A percentile compares a stretch with the other conserved stretches of the same genome.
Conservation (phyloP, 2,797 vertebrate species). For the Zalophus californianus region DNA sequence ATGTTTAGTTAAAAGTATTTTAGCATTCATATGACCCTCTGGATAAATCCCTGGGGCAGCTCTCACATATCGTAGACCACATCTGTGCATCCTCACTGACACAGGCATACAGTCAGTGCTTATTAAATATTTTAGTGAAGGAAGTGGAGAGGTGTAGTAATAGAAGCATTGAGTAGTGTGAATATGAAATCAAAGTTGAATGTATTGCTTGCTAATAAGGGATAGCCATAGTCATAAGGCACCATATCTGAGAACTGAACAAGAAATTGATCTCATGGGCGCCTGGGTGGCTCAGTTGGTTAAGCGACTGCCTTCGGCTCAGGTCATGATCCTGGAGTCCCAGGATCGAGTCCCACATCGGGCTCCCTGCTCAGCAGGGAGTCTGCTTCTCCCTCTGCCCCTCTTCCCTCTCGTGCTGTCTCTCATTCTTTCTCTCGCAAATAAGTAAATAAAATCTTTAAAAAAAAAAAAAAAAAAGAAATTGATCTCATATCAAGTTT, state of each 20-base stretch:
- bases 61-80: neutral
- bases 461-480: no score
- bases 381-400: no score
- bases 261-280: neutral
- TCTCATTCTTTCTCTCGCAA: no score
- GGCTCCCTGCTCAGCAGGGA: no score
- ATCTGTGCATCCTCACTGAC: neutral
- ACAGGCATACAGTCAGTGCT: neutral
- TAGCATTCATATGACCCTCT: neutral
- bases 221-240: neutral
- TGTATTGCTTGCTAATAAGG: neutral
- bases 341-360: no score
- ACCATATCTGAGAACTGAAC: neutral
- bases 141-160: neutral
- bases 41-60: neutral
- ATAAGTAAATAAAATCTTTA: no score
- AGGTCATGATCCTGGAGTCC: no score
- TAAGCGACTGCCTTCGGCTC: no score
- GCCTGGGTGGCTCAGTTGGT: no score
- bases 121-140: slow-evolving; percentile 29
- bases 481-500: neutral
- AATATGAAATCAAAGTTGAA: neutral
- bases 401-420: no score
- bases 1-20: neutral
- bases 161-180: neutral